Percentiles rank a stretch among this genome's conserved stretches.
These are phyloP conservation scores for Erebia palarica DNA, from an alignment of 2,888 invertebrate genomes.

Conservation along the genomic window DNA sequence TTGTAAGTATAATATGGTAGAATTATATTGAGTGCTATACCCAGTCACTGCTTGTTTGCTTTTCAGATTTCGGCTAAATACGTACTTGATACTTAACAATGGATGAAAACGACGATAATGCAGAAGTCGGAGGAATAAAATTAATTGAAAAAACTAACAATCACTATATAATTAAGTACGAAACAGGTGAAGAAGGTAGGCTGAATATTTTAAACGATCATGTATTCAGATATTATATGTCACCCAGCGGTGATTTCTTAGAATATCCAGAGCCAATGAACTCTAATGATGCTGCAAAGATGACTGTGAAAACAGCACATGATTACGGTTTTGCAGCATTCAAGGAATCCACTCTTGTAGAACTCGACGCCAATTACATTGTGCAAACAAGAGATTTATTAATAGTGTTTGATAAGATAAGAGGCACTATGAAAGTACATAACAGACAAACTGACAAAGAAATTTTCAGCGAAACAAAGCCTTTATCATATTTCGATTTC, in stretches of 20 bases:
- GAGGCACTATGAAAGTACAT: constrained; percentile 58
- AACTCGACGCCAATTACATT: constrained; percentile 49
- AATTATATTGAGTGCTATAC: too few relatives aligned
- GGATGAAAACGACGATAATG: constrained; percentile 21
- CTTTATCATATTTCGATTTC: constrained; percentile 56
- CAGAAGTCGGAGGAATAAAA: constrained; percentile 50
- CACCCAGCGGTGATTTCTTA: constrained; percentile 59
- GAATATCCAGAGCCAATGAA: constrained; percentile 67
- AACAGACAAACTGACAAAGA: constrained; percentile 60
- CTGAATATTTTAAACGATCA: constrained; percentile 66
- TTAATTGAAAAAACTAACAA: constrained; percentile 55
- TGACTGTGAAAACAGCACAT: constrained; percentile 55
- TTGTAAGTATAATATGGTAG: too few relatives aligned
- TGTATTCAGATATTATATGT: constrained; percentile 71
- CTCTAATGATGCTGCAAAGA: constrained; percentile 61
- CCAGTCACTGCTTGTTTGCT: too few relatives aligned
- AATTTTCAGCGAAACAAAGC: constrained; percentile 56
- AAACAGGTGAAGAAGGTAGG: constrained; percentile 59
- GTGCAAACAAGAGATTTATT: constrained; percentile 60
- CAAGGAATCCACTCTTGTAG: constrained; percentile 53
- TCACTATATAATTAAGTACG: constrained; percentile 57
- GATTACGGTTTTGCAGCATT: constrained; percentile 62
- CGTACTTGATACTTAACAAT: not conserved
- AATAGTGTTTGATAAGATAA: constrained; percentile 62
- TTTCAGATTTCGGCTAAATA: constrained; percentile 1